Evolutionary conservation across 2,113 vertebrate species (phyloP), one percentile per base, ranked within the genome.

Genomic region (Channa argus): DNA sequence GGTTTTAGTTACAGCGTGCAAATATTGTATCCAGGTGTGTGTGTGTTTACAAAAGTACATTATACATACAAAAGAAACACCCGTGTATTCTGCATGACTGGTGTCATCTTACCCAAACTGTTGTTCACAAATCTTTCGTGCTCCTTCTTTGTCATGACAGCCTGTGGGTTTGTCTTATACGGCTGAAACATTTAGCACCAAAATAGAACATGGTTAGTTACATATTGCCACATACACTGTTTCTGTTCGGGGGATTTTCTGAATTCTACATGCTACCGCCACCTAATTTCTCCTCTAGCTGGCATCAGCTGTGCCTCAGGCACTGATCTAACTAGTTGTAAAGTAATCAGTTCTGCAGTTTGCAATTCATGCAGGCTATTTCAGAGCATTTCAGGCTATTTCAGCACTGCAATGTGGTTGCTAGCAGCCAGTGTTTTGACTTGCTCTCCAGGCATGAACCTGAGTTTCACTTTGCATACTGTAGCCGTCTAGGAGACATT

Each of bases 21-120:
- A 70, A 68, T 52, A 24, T 5, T 41, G 47, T 15, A 14, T 54
- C 15, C 15, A 45, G 13, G 11, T 24, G 2, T 61, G 6, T 67
- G 39, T 69, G 52, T 74, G 60, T 82, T 70, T 70, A 63, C 60
- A 64, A 12, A 69, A 69, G 52, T 5, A 7, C 39, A 61, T 63
- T 52, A 44, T 5, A 71, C 51, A 33, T 59, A 72, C 36, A 51
- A 59, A 52, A 55, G 63, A 46, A 66, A 11, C 14, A 54, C 51
- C n/a, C 34, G 13, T 69, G 72, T 52, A 63, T 71, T 50, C 34
- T 52, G 7, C 36, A 36, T 10, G 11, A 65, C 59, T 7, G 1
- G 79, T 78, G 70, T 85, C 80, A 49, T 70, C 62, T 77, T 85
- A 74, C 83, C 38, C 6, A 59, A 68, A 74, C 59, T 52, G 52